Conservation (phyloP, 37 sponge, comb jelly and placozoan genomes). For the Chondrilla cf. caribensis region DNA sequence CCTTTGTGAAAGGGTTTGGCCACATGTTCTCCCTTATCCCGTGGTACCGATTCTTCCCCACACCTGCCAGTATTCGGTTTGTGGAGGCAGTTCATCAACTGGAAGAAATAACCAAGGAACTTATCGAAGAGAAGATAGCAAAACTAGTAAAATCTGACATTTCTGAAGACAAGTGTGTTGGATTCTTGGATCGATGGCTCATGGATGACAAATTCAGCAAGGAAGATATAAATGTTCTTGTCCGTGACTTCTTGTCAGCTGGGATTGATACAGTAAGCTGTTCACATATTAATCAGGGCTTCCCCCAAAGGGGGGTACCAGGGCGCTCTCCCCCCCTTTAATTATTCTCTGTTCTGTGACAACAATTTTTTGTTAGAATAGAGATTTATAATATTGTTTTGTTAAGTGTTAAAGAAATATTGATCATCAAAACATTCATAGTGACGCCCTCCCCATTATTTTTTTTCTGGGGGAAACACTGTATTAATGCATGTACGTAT, state of each 20-base stretch:
- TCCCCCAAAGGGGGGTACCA: too few species aligned
- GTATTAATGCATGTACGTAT: too few species aligned
- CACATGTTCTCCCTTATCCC: background rate
- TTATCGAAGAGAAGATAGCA: background rate
- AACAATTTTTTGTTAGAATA: too few species aligned
- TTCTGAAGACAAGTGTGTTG: background rate
- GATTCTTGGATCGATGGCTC: conserved; percentile 13
- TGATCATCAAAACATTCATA: too few species aligned
- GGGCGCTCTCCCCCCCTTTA: too few species aligned
- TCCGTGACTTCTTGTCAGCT: background rate
- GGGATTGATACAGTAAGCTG: conserved; percentile 20
- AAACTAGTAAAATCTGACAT: background rate
- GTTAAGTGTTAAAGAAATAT: too few species aligned
- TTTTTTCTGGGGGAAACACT: too few species aligned
- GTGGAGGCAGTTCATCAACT: background rate
- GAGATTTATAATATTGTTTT: too few species aligned
- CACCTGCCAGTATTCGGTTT: conserved; percentile 12
- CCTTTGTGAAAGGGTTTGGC: background rate
- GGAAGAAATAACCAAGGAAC: background rate
- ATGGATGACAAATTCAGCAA: background rate
- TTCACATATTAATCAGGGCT: too few species aligned
- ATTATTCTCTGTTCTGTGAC: too few species aligned
- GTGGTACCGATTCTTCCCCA: background rate
- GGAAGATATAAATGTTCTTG: background rate
- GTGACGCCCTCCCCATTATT: too few species aligned